These are phyloP conservation scores for Sweltsa coloradensis DNA, from an alignment of 1,140 invertebrate species.

Conservation along the genomic window DNA sequence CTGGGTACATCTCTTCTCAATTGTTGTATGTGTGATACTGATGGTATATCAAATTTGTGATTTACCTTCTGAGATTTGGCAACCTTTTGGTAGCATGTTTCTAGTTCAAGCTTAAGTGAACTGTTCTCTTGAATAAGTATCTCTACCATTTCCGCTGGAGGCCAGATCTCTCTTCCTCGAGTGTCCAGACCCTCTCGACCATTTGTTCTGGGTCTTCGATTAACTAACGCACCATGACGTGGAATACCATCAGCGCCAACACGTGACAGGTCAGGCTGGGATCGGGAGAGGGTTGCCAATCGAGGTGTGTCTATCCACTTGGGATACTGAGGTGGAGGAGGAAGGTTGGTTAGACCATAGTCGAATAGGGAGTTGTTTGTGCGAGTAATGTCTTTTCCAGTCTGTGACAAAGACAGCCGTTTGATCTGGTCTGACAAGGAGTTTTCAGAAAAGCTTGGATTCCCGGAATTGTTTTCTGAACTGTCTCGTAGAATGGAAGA, in stretches of 20 bases:
- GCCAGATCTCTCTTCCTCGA: conserved; percentile 41
- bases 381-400: too few species aligned
- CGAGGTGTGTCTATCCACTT: conserved; percentile 26
- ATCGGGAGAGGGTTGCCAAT: conserved; percentile 52
- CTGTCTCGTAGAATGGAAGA: conserved; percentile 2
- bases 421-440: conserved; percentile 5
- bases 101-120: conserved; percentile 66
- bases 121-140: conserved; percentile 76
- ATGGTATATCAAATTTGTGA: too few species aligned
- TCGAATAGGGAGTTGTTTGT: too few species aligned
- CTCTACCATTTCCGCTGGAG: conserved; percentile 66
- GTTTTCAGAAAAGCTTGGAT: too few species aligned
- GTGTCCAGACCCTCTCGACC: conserved; percentile 44
- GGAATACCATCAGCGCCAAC: conserved; percentile 11
- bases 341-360: conserved; percentile 10
- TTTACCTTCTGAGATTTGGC: conserved; percentile 74
- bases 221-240: conserved; percentile 7
- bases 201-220: conserved; percentile 38
- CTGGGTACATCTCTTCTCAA: too few species aligned
- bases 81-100: conserved; percentile 67
- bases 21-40: too few species aligned
- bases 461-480: background rate
- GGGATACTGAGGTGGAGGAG: conserved; percentile 25
- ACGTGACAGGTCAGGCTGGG: conserved; percentile 53
- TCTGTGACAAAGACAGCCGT: conserved; percentile 4